phyloP scores from a whole-genome alignment of 2,113 vertebrate species.

The Vimba vimba region DNA sequence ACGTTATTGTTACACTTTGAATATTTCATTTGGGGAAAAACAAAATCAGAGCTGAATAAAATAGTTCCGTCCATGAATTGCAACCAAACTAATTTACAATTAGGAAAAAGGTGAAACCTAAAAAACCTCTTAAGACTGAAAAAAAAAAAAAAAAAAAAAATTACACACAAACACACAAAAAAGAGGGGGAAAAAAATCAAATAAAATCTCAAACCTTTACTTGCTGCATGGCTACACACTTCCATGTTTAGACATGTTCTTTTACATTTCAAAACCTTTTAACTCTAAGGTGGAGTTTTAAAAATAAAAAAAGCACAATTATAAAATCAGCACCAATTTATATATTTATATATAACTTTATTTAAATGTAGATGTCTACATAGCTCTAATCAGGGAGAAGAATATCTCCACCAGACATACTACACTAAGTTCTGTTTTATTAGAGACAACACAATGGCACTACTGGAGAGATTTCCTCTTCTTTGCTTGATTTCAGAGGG shows the following conservation, averaged over 20 bases:
- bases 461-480: constrained; percentile 85
- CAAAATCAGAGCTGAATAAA: constrained; percentile 95
- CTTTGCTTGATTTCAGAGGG: constrained; percentile 84
- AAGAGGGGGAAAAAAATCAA: neutral
- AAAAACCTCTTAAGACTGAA: constrained; percentile 93
- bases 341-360: constrained; percentile 95
- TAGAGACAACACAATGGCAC: constrained; percentile 98
- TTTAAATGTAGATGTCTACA: constrained; percentile 99
- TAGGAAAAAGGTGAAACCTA: constrained; percentile 97
- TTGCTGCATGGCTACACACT: constrained; percentile 96
- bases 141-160: constrained; percentile 85
- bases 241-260: constrained; percentile 94
- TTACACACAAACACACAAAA: neutral
- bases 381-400: constrained; percentile 95
- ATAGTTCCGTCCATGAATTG: constrained; percentile 88
- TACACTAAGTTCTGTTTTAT: constrained; percentile 90
- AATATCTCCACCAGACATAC: constrained; percentile 89
- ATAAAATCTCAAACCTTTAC: constrained; percentile 99
- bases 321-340: constrained; percentile 99
- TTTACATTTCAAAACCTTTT: constrained; percentile 98
- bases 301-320: constrained; percentile 86
- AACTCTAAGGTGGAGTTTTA: constrained; percentile 93
- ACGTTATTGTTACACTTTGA: constrained; percentile 61
- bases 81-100: constrained; percentile 99
- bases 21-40: constrained; percentile 73